Percentiles rank a stretch among this genome's conserved stretches.
Conservation (phyloP, 1,140 invertebrate genomes). For the Pteromalus puparum region DNA sequence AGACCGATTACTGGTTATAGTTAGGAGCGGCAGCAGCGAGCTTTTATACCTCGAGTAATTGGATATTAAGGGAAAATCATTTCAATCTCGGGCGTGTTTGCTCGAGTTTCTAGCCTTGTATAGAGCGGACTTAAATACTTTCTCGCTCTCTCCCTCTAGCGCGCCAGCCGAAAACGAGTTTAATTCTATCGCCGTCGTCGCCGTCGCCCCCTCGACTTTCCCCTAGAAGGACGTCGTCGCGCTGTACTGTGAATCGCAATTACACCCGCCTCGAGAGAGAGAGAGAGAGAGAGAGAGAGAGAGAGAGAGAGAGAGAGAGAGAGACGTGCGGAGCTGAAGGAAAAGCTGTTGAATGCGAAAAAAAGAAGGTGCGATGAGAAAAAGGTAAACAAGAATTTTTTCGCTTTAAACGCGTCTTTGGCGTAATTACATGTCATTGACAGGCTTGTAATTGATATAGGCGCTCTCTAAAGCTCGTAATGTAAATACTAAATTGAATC, state of each 20-base stretch:
- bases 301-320: too few relatives aligned
- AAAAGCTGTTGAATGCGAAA: background rate
- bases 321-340: background rate
- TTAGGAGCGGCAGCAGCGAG: background rate
- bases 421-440: constrained; percentile 31
- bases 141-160: background rate
- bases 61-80: constrained; percentile 30
- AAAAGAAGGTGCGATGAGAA: background rate
- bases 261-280: background rate
- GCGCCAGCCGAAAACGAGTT: constrained; percentile 25
- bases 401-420: background rate
- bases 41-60: constrained; percentile 34
- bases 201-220: background rate
- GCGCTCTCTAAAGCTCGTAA: background rate
- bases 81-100: constrained; percentile 11
- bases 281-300: background rate
- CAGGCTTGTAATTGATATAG: constrained; percentile 8
- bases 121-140: constrained; percentile 4
- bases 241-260: constrained; percentile 38
- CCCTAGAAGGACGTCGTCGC: background rate
- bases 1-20: background rate
- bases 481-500: background rate
- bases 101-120: constrained; percentile 24
- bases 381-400: background rate
- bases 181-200: constrained; percentile 32